phyloP scores from a whole-genome alignment of 2,888 invertebrate species.

The Uropetala carovei region DNA sequence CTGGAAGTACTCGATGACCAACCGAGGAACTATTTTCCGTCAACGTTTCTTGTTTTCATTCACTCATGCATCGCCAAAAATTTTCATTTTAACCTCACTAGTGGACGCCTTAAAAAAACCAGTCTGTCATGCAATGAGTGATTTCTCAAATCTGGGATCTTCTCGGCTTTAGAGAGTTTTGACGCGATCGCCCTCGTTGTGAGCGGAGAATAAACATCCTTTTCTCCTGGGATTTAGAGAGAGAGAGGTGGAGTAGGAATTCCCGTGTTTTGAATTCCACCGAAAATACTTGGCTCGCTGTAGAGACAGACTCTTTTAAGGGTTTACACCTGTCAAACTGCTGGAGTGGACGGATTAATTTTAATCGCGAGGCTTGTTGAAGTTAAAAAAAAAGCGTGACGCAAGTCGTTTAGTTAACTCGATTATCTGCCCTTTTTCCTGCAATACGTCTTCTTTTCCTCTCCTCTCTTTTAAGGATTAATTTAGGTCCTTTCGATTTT shows the following conservation, averaged over 20 bases:
- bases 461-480: not conserved
- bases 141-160: not conserved
- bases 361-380: not conserved
- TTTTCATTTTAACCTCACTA: no score
- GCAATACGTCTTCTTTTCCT: not conserved
- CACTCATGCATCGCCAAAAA: no score
- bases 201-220: not conserved
- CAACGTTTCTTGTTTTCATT: no score
- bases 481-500: not conserved
- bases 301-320: conserved; percentile 26
- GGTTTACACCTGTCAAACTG: not conserved
- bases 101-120: not conserved
- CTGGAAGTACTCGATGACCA: no score
- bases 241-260: not conserved
- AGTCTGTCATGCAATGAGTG: not conserved
- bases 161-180: not conserved
- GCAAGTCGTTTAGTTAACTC: no score
- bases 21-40: no score
- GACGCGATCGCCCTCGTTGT: not conserved
- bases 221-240: not conserved
- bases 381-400: not conserved
- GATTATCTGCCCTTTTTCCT: not conserved
- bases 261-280: not conserved
- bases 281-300: not conserved
- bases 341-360: not conserved